Percentiles rank a stretch among this genome's conserved stretches.
Conservation (phyloP, 1,140 invertebrate species). For the Drosophila pseudoananassae region DNA sequence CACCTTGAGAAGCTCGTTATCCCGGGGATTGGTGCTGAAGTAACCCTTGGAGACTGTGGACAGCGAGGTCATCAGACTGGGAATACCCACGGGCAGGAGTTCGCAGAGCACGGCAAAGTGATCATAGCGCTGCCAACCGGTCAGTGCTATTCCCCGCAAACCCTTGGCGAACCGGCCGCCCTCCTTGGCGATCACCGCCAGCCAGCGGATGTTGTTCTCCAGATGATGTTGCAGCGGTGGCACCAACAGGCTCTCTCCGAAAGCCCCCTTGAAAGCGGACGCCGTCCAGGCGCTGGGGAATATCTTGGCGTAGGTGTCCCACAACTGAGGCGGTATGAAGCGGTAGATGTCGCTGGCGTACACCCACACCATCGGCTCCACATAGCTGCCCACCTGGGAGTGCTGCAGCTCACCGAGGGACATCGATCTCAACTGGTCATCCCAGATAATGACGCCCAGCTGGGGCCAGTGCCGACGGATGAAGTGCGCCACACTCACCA, state of each 20-base stretch:
- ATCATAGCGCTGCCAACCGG: constrained; percentile 93
- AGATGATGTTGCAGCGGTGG: constrained; percentile 88
- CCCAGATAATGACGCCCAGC: constrained; percentile 94
- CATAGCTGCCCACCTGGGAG: constrained; percentile 89
- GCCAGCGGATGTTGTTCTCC: constrained; percentile 90
- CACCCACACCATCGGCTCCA: constrained; percentile 95
- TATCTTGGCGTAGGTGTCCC: constrained; percentile 92
- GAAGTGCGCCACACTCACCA: constrained; percentile 87
- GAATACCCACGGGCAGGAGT: constrained; percentile 92
- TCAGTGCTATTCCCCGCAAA: constrained; percentile 88
- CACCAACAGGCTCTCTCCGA: constrained; percentile 90
- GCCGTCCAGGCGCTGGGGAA: constrained; percentile 94
- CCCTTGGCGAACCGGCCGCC: constrained; percentile 84
- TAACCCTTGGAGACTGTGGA: constrained; percentile 87
- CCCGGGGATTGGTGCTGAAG: constrained; percentile 86
- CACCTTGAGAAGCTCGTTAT: constrained; percentile 85
- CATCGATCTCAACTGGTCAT: constrained; percentile 95
- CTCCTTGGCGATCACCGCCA: constrained; percentile 87
- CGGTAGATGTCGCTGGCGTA: constrained; percentile 88
- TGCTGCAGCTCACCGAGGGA: constrained; percentile 88
- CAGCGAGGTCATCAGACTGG: constrained; percentile 88
- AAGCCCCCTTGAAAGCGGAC: constrained; percentile 88
- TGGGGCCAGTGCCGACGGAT: constrained; percentile 87
- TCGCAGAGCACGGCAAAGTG: constrained; percentile 97
- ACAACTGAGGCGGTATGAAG: constrained; percentile 85